Evolutionary conservation across 2,888 invertebrate species (phyloP), one percentile per base, ranked within the genome.

Genomic region (Eupithecia insigniata): DNA sequence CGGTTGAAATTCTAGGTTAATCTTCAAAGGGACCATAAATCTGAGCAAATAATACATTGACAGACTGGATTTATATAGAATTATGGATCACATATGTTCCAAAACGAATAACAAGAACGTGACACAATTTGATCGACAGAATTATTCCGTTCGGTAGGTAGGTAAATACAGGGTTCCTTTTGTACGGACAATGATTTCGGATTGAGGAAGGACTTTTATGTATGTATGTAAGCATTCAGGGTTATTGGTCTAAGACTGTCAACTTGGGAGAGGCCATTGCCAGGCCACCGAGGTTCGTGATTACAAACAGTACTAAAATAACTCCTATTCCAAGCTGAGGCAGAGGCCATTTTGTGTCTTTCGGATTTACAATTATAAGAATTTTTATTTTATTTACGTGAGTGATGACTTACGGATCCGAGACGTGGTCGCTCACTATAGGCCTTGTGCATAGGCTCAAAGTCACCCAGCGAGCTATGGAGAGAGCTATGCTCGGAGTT

Each of bases 31-130:
- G n/a, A 34, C 22, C 10, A 34, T 12, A 34, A 62, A 34, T 34
- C 34, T 62, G n/a, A 10, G 61, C 6, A 62, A 62, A 62, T 62
- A 62, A 34, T 22, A 26, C n/a, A 32, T 12, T 62, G 34, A 62
- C 34, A 60, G 28, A 30, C 60, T n/a, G 34, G 55, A 55, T 22
- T 22, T 51, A 51, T 22, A 34, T n/a, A n/a, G 39, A 36, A 55
- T 16, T 66, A 70, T 39, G 65, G 55, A 39, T 4, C 58, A 66
- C 66, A 66, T 66, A n/a, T 70, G 66, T 70, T 32, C 36, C 62
- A 71, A 14, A 62, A 62, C 62, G 46, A 62, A 69, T 62, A 61
- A 69, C 62, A 46, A 26, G 22, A 32, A 69, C 43, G 46, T 26
- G 64, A 64, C 36, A 12, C 36, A 64, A 64, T 46, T 32, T 46